Percentiles rank a stretch among this genome's conserved stretches.
phyloP scores from a whole-genome alignment of 2,113 vertebrate species.

The Plecotus auritus region DNA sequence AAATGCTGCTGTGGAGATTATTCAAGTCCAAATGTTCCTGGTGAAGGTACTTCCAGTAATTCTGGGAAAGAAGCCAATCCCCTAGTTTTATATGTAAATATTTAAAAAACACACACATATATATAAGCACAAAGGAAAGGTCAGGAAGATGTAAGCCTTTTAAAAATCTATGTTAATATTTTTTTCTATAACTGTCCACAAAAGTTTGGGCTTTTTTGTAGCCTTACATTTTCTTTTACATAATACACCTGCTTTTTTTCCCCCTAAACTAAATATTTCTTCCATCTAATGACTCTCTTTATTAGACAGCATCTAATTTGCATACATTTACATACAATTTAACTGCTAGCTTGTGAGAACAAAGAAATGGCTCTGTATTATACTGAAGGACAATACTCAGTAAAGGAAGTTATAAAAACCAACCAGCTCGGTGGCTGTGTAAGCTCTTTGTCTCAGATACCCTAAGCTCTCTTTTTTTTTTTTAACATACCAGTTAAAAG shows the following conservation, averaged over 20 bases:
- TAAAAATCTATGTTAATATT: slow-evolving; percentile 81
- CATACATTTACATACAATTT: slow-evolving; percentile 92
- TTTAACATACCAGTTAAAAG: slow-evolving; percentile 80
- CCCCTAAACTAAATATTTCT: slow-evolving; percentile 88
- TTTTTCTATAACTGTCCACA: slow-evolving; percentile 77
- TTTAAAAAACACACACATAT: slow-evolving; percentile 82
- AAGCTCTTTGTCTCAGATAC: slow-evolving; percentile 86
- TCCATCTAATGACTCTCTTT: slow-evolving; percentile 91
- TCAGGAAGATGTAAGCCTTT: slow-evolving; percentile 73
- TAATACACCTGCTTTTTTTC: slow-evolving; percentile 87
- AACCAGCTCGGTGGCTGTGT: slow-evolving; percentile 81
- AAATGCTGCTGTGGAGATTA: slow-evolving; percentile 81
- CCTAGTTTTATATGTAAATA: slow-evolving; percentile 85
- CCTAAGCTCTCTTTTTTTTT: slow-evolving; percentile 62
- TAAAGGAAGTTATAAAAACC: slow-evolving; percentile 85
- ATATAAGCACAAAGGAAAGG: slow-evolving; percentile 72
- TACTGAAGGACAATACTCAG: slow-evolving; percentile 86
- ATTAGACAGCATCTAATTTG: slow-evolving; percentile 90
- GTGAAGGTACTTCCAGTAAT: slow-evolving; percentile 86
- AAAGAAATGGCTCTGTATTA: slow-evolving; percentile 88
- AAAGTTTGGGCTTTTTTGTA: slow-evolving; percentile 81
- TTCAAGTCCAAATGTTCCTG: slow-evolving; percentile 87
- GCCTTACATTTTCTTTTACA: slow-evolving; percentile 82
- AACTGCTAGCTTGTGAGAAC: slow-evolving; percentile 89
- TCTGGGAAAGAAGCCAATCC: slow-evolving; percentile 83